Conservation (phyloP, 2,113 vertebrate genomes). For the Conger conger region DNA sequence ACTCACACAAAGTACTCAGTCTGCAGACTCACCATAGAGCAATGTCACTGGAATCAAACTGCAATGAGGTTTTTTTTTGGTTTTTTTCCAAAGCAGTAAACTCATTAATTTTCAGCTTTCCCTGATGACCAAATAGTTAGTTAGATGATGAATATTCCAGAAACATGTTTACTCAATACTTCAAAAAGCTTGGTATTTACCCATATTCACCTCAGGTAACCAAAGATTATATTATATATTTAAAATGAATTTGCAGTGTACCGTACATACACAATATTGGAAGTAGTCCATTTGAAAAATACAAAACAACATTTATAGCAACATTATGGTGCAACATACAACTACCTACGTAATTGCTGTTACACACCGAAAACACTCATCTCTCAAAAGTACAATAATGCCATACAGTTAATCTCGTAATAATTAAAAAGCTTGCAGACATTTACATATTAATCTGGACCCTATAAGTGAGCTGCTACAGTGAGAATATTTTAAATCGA, state of each 20-base stretch:
- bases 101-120: constrained; percentile 66
- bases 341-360: constrained; percentile 43
- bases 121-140: constrained; percentile 64
- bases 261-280: neutral
- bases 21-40: constrained; percentile 39
- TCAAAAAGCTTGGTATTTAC: constrained; percentile 50
- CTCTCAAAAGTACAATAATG: constrained; percentile 45
- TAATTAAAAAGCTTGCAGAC: constrained; percentile 69
- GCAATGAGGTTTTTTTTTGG: constrained; percentile 53
- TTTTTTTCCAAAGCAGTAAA: constrained; percentile 47
- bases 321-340: constrained; percentile 31
- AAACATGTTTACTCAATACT: constrained; percentile 18
- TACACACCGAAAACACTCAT: constrained; percentile 41
- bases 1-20: neutral
- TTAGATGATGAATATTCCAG: constrained; percentile 54
- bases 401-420: constrained; percentile 62
- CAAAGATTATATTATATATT: constrained; percentile 64
- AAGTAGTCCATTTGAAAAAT: neutral
- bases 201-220: constrained; percentile 72
- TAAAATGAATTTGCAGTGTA: constrained; percentile 51
- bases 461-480: constrained; percentile 34
- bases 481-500: constrained; percentile 64
- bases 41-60: constrained; percentile 65
- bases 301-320: neutral
- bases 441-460: constrained; percentile 73